phyloP scores from a whole-genome alignment of 2,797 vertebrate species.

The Nyctibius grandis region DNA sequence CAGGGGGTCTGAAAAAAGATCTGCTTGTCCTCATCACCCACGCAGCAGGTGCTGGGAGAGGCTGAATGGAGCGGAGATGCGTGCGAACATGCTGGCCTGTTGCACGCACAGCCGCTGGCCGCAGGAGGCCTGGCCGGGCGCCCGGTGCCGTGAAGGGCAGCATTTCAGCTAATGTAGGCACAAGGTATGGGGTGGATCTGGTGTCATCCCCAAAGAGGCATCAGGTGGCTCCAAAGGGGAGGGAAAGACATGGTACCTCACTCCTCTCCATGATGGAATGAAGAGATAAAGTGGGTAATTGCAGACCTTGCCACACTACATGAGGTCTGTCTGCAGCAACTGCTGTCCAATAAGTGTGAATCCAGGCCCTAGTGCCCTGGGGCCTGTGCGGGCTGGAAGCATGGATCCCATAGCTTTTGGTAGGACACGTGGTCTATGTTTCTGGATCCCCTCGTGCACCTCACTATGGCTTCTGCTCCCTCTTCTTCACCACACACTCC shows the following conservation, averaged over 20 bases:
- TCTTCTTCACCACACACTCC: not conserved
- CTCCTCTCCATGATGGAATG: not conserved
- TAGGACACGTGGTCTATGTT: fast-evolving
- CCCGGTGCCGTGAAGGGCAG: slow-evolving; percentile 56
- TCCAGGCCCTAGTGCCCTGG: not conserved
- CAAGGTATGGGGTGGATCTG: slow-evolving; percentile 4
- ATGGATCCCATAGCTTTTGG: not conserved
- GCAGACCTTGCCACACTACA: not conserved
- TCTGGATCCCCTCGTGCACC: not conserved
- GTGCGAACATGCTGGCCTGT: not conserved
- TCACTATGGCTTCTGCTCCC: not conserved
- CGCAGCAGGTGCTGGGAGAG: slow-evolving; percentile 48
- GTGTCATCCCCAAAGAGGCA: slow-evolving; percentile 43
- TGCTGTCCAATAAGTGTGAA: not conserved
- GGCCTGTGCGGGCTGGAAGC: not conserved
- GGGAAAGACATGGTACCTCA: not conserved
- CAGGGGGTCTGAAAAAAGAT: slow-evolving; percentile 23
- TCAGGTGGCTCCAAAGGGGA: slow-evolving; percentile 41
- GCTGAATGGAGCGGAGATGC: not conserved
- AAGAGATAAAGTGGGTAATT: not conserved
- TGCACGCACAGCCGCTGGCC: not conserved
- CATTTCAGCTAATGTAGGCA: slow-evolving; percentile 18
- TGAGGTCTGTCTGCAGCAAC: not conserved
- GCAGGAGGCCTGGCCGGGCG: slow-evolving; percentile 23
- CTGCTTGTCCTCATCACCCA: not conserved